phyloP scores from a whole-genome alignment of 2,113 vertebrate species.

The Silurus asotus region DNA sequence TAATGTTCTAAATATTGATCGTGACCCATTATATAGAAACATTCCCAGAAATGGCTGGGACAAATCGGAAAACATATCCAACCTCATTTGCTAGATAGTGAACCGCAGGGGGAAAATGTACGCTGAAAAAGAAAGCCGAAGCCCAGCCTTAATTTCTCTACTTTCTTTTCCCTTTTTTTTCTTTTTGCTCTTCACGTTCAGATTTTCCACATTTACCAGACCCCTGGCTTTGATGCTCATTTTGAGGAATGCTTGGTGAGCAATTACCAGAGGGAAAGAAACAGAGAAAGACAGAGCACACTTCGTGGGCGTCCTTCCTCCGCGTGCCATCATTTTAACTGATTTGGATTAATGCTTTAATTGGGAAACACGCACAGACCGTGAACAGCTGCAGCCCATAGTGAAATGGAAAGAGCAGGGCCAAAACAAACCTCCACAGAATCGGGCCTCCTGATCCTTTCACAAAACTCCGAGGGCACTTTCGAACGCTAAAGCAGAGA shows the following conservation, averaged over 20 bases:
- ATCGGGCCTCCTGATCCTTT: constrained; percentile 66
- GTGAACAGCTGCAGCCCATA: constrained; percentile 76
- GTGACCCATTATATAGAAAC: not conserved
- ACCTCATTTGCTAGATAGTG: constrained; percentile 52
- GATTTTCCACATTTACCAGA: constrained; percentile 76
- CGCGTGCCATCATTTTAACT: constrained; percentile 70
- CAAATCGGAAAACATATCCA: constrained; percentile 39
- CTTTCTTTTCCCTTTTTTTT: constrained; percentile 48
- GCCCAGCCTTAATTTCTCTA: constrained; percentile 59
- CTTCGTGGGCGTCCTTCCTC: constrained; percentile 62
- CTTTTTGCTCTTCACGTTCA: constrained; percentile 62
- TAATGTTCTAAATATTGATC: constrained; percentile 13
- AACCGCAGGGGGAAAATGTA: constrained; percentile 54
- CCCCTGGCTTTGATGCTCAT: constrained; percentile 70
- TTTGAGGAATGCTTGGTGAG: constrained; percentile 68
- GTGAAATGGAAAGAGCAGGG: constrained; percentile 54
- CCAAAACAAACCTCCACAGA: constrained; percentile 73
- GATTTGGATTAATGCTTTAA: constrained; percentile 82
- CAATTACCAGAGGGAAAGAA: constrained; percentile 60
- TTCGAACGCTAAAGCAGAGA: constrained; percentile 56
- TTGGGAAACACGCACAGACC: constrained; percentile 73
- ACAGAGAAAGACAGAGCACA: constrained; percentile 47
- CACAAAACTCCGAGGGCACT: constrained; percentile 59
- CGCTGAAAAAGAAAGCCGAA: constrained; percentile 46
- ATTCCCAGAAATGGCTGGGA: not conserved